These are phyloP conservation scores for Akabosia matsudoensis DNA, from an alignment of 1,140 invertebrate genomes.

Conservation along the genomic window DNA sequence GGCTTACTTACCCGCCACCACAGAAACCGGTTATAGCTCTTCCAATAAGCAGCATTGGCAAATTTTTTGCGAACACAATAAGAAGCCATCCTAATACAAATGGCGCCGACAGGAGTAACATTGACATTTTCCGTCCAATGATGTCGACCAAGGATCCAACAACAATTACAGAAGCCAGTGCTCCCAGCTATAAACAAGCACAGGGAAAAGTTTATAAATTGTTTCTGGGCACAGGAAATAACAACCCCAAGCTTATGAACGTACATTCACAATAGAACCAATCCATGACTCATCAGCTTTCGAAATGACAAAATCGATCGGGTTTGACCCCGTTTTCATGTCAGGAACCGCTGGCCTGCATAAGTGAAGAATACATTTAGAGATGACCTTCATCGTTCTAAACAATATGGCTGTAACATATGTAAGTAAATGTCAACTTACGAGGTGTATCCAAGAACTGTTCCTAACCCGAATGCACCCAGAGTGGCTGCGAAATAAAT, in stretches of 20 bases:
- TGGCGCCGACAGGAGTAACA: slow-evolving; percentile 67
- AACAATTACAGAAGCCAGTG: slow-evolving; percentile 67
- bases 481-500: slow-evolving; percentile 58
- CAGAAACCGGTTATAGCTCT: slow-evolving; percentile 63
- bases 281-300: slow-evolving; percentile 63
- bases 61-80: slow-evolving; percentile 63
- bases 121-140: slow-evolving; percentile 69
- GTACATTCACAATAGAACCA: slow-evolving; percentile 60
- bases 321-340: no score
- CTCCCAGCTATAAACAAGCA: slow-evolving; percentile 58
- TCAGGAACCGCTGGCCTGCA: slow-evolving; percentile 52
- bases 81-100: slow-evolving; percentile 71
- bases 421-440: no score
- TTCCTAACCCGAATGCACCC: slow-evolving; percentile 64
- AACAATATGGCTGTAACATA: no score
- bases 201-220: slow-evolving; percentile 47
- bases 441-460: slow-evolving; percentile 46
- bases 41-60: slow-evolving; percentile 61
- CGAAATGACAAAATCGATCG: slow-evolving; percentile 49
- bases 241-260: neutral
- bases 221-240: no score
- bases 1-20: slow-evolving; percentile 27
- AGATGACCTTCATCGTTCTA: no score
- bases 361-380: no score
- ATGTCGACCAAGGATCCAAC: slow-evolving; percentile 68